phyloP scores from a whole-genome alignment of 2,797 vertebrate genomes.

The Sibirionetta formosa region DNA sequence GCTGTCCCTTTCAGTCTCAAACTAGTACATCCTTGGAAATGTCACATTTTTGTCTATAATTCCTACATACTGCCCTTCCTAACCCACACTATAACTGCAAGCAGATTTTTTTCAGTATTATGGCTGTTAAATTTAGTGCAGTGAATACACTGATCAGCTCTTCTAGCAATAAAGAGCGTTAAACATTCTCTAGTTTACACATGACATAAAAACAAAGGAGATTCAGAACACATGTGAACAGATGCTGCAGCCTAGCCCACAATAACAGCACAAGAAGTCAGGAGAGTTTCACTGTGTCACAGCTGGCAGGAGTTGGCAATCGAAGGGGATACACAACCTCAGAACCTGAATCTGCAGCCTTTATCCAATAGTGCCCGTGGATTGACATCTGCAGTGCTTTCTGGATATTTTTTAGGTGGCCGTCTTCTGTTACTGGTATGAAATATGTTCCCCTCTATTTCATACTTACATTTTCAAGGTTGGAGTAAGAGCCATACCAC shows the following conservation, averaged over 20 bases:
- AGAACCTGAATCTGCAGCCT: not conserved
- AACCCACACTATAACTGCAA: accelerated
- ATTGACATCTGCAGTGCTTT: accelerated
- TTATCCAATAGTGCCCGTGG: accelerated
- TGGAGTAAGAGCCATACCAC: not conserved
- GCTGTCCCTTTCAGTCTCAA: not conserved
- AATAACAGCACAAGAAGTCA: accelerated
- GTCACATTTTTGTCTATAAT: not conserved
- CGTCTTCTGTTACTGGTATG: not conserved
- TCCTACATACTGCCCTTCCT: not conserved
- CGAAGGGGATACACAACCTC: not conserved
- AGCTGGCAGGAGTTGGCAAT: not conserved
- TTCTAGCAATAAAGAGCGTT: not conserved
- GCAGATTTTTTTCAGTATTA: not conserved
- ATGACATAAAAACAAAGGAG: accelerated
- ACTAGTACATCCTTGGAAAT: not conserved
- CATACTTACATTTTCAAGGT: not conserved
- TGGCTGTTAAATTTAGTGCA: accelerated
- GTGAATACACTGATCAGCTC: not conserved
- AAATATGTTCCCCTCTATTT: not conserved
- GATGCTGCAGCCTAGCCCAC: accelerated
- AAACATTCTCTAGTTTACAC: not conserved
- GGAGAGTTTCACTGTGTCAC: accelerated
- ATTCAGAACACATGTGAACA: not conserved
- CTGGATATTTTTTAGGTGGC: not conserved